These are phyloP conservation scores for Gambusia yucatana DNA, from an alignment of 2,797 vertebrate genomes.

Conservation along the genomic window DNA sequence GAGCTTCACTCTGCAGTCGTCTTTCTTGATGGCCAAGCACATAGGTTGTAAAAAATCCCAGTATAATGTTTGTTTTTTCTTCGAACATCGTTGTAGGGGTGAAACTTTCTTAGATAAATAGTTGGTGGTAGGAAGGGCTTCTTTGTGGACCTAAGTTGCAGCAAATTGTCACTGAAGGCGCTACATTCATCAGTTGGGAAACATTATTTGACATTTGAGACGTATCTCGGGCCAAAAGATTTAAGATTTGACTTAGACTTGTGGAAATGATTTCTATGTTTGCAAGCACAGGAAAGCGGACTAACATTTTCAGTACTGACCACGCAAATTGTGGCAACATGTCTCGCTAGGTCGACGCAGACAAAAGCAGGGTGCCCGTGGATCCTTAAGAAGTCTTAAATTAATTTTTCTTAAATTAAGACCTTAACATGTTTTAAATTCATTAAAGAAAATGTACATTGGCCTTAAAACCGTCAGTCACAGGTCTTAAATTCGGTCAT, in stretches of 20 bases:
- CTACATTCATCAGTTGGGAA: neutral
- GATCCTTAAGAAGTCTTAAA: no score
- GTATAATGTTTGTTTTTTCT: no score
- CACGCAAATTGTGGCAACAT: neutral
- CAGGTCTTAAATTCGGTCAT: no score
- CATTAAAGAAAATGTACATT: no score
- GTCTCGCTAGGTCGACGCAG: neutral
- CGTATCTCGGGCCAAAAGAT: neutral
- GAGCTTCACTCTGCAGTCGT: neutral
- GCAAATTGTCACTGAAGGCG: neutral
- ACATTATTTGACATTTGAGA: neutral
- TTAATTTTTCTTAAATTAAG: no score
- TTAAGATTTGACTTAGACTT: neutral
- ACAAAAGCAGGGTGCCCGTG: no score
- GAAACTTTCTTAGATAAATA: no score
- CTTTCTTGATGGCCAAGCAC: no score
- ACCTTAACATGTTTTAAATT: no score
- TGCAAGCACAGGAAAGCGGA: neutral
- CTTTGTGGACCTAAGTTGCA: neutral
- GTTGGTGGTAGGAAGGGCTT: neutral
- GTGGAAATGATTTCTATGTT: neutral
- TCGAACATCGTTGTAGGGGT: neutral
- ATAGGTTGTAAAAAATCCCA: no score
- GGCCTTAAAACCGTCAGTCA: no score
- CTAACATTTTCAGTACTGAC: neutral